A percentile compares a stretch with the other conserved stretches of the same genome.
phyloP scores from a whole-genome alignment of 2,888 invertebrate genomes.

The Ophion obscuratus region DNA sequence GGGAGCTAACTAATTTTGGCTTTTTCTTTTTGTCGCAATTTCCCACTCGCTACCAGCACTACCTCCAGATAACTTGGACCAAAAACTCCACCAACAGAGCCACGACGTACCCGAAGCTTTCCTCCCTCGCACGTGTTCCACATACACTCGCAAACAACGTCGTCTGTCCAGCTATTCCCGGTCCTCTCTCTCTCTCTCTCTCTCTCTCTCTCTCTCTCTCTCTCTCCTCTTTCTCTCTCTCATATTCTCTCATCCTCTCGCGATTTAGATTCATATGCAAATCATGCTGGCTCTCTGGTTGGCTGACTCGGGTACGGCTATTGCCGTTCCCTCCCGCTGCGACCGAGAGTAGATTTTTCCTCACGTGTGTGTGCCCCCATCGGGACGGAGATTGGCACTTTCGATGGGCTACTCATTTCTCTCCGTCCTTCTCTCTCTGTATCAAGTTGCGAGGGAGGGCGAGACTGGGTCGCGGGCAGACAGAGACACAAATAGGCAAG shows the following conservation, averaged over 20 bases:
- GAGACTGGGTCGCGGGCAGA: not conserved
- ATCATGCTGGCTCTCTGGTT: conserved; percentile 66
- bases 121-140: conserved; percentile 20
- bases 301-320: conserved; percentile 48
- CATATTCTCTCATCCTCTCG: conserved; percentile 16
- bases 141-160: conserved; percentile 40
- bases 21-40: conserved; percentile 62
- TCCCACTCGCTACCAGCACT: conserved; percentile 35
- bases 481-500: not conserved
- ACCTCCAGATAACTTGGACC: conserved; percentile 47
- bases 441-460: conserved; percentile 25
- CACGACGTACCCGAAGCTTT: conserved; percentile 40
- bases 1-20: conserved; percentile 63
- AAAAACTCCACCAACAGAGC: conserved; percentile 48
- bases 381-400: conserved; percentile 78
- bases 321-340: conserved; percentile 31
- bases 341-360: conserved; percentile 72
- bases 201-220: not conserved
- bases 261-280: conserved; percentile 80
- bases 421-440: conserved; percentile 39
- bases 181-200: conserved; percentile 11
- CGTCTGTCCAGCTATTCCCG: conserved; percentile 51
- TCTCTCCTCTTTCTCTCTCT: not conserved
- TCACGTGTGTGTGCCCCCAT: conserved; percentile 55
- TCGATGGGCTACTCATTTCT: conserved; percentile 70